Base-by-base conservation (phyloP, 1,140 invertebrate species). In the Drosophila seguyi region DNA sequence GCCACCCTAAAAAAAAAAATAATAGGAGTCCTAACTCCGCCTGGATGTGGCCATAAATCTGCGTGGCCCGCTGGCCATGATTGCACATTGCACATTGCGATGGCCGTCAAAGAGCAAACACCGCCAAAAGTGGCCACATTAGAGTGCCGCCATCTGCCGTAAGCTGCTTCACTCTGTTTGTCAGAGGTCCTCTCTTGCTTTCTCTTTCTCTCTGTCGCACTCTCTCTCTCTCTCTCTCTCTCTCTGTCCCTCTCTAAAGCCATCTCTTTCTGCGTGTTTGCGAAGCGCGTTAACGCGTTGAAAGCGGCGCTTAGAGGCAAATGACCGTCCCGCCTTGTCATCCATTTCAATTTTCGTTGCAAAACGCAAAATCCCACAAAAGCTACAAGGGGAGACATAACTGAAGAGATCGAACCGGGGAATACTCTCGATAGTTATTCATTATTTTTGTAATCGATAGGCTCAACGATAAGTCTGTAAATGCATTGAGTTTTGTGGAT, bases 261-360 rank as follows among this genome's bases (percentile, higher is more conserved):
- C 59, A 20, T 27, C 44, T n/a, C 29, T 67, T 55, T 52, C 38
- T 34, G 55, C 56, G 45, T 83, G 47, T 71, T 82, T 69, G 58
- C 41, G 27, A 29, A 47, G 47, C 73, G 73, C 74, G 82, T 86
- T 85, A 78, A 75, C 82, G 82, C 78, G 82, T 79, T 31, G 81
- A 84, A 81, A 85, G 66, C 62, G 20, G 59, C 77, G 81, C 81
- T 84, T 77, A 65, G 81, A 85, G 81, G 77, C 81, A 72, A 73
- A 72, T 72, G 69, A 47, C 69, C 52, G 53, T 44, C 44, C 44
- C 16, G 53, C 34, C 68, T 61, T 65, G 71, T 63, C 52, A 41
- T 79, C 76, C 65, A 81, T 77, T 84, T 85, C 81, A 81, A 85
- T 85, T 84, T 81, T 31, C 58, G 41, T 71, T 22, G 58, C 39